These are phyloP conservation scores for Trogon surrucura DNA, from an alignment of 2,113 vertebrate species.

Conservation along the genomic window DNA sequence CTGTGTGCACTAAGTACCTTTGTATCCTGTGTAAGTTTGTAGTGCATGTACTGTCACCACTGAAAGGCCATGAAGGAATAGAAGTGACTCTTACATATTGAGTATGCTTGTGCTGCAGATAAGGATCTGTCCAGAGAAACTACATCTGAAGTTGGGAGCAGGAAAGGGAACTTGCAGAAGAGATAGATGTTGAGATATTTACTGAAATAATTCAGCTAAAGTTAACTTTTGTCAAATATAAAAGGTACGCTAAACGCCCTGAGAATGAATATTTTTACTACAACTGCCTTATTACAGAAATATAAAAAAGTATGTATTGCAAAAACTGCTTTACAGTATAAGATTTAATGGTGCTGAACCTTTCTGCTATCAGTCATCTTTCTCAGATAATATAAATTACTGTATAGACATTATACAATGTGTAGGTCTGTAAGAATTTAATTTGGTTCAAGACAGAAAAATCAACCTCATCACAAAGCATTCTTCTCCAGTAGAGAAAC, in stretches of 20 bases:
- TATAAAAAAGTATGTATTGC: neutral
- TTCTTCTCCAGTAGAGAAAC: neutral
- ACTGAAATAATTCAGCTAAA: neutral
- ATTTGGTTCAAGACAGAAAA: neutral
- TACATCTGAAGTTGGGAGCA: neutral
- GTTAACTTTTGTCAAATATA: neutral
- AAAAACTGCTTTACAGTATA: neutral
- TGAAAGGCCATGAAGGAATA: neutral
- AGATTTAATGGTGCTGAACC: neutral
- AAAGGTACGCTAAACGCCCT: neutral
- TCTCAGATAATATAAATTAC: neutral
- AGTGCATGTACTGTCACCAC: neutral
- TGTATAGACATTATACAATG: neutral
- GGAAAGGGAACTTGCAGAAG: neutral
- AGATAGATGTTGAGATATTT: neutral
- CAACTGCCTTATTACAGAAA: neutral
- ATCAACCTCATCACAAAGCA: neutral
- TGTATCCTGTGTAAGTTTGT: accelerated
- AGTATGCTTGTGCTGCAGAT: neutral
- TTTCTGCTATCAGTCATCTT: neutral
- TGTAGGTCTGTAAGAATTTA: neutral
- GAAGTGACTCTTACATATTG: neutral
- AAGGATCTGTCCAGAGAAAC: neutral
- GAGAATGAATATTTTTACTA: neutral
- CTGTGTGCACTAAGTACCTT: neutral